phyloP scores from a whole-genome alignment of 2,113 vertebrate species.

The Lepus americanus region DNA sequence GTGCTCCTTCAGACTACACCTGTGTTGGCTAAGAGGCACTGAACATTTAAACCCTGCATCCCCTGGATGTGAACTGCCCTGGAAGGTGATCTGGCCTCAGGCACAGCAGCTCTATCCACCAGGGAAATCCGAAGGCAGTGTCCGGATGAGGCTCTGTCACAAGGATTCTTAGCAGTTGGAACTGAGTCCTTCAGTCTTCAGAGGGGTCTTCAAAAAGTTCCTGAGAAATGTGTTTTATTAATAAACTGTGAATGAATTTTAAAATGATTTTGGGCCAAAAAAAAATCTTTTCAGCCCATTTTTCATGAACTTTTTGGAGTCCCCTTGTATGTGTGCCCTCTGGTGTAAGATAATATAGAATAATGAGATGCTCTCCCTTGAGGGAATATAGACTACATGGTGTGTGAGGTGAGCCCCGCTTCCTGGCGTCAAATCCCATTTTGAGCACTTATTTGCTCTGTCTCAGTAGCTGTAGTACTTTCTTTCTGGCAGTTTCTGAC shows the following conservation, averaged over 20 bases:
- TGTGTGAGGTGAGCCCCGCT: not conserved
- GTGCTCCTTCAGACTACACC: not conserved
- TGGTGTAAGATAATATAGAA: not conserved
- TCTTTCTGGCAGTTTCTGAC: not conserved
- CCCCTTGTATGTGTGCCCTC: not conserved
- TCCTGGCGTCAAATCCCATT: not conserved
- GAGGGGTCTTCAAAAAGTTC: not conserved
- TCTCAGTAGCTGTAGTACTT: not conserved
- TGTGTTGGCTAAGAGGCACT: not conserved
- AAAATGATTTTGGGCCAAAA: no score
- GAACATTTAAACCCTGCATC: not conserved
- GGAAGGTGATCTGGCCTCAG: not conserved
- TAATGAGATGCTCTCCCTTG: not conserved
- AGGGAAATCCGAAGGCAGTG: not conserved
- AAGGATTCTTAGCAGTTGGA: not conserved
- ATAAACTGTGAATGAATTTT: not conserved
- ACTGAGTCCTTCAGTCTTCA: not conserved
- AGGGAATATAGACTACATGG: not conserved
- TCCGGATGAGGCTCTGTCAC: not conserved
- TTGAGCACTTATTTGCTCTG: not conserved
- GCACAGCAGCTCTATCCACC: not conserved
- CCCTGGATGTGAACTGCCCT: not conserved
- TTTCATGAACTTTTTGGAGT: no score
- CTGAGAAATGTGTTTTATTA: not conserved
- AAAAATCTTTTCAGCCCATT: no score